Base-by-base conservation (phyloP, 2,888 invertebrate species). In the Dryobotodes eremita region DNA sequence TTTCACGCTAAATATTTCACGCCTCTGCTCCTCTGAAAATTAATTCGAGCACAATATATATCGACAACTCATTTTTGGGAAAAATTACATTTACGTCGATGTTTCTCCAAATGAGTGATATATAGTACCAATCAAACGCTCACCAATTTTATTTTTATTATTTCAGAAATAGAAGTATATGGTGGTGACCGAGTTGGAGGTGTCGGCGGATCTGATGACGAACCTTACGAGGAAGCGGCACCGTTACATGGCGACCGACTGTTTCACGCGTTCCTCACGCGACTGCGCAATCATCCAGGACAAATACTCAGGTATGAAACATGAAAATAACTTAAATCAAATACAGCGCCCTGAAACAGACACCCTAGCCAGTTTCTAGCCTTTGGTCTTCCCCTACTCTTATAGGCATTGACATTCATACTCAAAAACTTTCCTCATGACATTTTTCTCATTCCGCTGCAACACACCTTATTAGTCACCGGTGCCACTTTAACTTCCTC, bases 201-300 rank as follows among this genome's bases (percentile, higher is more conserved):
- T 7, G 91, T 87, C 17, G 94, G 89, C 0, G 94, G 92, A 0
- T 91, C 89, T 20, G 97, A 97, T 20, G 94, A 96, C 20, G 99
- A 99, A 91, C 97, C 97, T 46, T 99, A 99, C 91, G 99, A 99
- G 91, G 98, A 98, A 89, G 97, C 97, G 0, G 93, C 97, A 75
- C 98, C 99, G 0, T 97, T 98, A 50, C 99, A 99, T 92, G 99
- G 99, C 0, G 99, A 99, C 93, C 96, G 97, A 84, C 97, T 98
- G 94, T 99, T 98, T 92, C 98, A 99, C 93, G 97, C 98, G 79
- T 99, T 99, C 92, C 93, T 98, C 42, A 97, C 98, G 65, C 97
- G 97, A 79, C 97, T 99, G 75, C 97, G 98, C 85, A 95, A 97
- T 71, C 98, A 98, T 96, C 98, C 98, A 1, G 98, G 98, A 26